Evolutionary conservation across 2,888 invertebrate species (phyloP), one percentile per base, ranked within the genome.

Genomic region (Stegophylla sp.): DNA sequence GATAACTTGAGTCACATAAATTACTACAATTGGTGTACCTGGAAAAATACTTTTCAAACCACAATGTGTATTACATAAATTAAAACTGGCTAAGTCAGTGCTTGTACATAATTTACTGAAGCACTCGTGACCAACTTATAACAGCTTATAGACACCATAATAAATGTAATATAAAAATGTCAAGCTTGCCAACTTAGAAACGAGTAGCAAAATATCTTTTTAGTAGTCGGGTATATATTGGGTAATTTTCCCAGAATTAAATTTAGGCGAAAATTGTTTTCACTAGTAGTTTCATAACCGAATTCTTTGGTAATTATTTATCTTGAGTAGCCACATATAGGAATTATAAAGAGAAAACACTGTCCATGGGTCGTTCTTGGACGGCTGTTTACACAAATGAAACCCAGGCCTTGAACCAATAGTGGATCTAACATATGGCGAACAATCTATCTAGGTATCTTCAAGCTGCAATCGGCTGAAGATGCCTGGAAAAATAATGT

Each of bases 401-500:
- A 71, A 71, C 79, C 79, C 61, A 48, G 20, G 61, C 61, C 48
- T 71, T 79, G 79, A 69, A 71, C 61, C 69, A 71, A 51, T 71
- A 79, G 71, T 51, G 45, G 79, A 71, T 61, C 69, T 79, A 79
- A 79, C 61, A 79, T 79, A 71, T 79, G 61, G 48, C 9, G 71
- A 79, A 79, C 71, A 79, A 61, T 79, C 79, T 79, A 79, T 79
- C 69, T 79, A 79, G 79, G 79, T 79, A 79, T 79, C 79, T 71
- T 79, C 79, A 63, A 79, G 79, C 79, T 79, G 79, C 79, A 28
- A 79, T 79, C 71, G 79, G 79, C 79, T 79, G 79, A 79, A 79
- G 79, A 79, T 79, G 79, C 79, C 79, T 79, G 79, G 79, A 79
- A 79, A 79, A 79, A 79, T 79, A 79, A 79, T 79, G 79, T 79